These are phyloP conservation scores for Arge pagana DNA, from an alignment of 2,888 invertebrate genomes.

Conservation along the genomic window DNA sequence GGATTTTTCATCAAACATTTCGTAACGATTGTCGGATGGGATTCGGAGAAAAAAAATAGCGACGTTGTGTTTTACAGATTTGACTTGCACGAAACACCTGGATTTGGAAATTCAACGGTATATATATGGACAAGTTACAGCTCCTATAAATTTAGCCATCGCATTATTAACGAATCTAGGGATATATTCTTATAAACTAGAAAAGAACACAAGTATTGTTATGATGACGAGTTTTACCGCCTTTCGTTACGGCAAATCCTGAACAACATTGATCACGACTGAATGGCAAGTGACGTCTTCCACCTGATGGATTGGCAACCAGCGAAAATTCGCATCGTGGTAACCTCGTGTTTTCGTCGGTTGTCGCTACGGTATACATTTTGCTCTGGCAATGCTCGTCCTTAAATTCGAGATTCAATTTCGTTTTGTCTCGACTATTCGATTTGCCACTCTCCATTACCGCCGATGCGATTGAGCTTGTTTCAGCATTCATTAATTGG, in stretches of 20 bases:
- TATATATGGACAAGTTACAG: not conserved
- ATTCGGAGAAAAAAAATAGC: no score
- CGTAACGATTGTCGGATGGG: no score
- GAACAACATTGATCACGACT: conserved; percentile 61
- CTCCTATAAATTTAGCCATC: not conserved
- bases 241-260: conserved; percentile 56
- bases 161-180: not conserved
- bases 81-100: no score
- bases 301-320: conserved; percentile 36
- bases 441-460: not conserved
- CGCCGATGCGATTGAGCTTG: conserved; percentile 10
- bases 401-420: not conserved
- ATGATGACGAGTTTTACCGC: conserved; percentile 55
- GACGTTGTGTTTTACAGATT: no score
- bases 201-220: conserved; percentile 57
- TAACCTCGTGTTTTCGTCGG: conserved; percentile 14
- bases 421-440: not conserved
- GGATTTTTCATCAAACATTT: no score
- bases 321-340: conserved; percentile 25
- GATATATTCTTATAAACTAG: conserved; percentile 33
- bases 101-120: no score
- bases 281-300: conserved; percentile 38
- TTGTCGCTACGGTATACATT: not conserved
- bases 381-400: not conserved
- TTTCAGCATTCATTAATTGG: not conserved